phyloP scores from a whole-genome alignment of 2,888 invertebrate species.

The Andrena hattorfiana region DNA sequence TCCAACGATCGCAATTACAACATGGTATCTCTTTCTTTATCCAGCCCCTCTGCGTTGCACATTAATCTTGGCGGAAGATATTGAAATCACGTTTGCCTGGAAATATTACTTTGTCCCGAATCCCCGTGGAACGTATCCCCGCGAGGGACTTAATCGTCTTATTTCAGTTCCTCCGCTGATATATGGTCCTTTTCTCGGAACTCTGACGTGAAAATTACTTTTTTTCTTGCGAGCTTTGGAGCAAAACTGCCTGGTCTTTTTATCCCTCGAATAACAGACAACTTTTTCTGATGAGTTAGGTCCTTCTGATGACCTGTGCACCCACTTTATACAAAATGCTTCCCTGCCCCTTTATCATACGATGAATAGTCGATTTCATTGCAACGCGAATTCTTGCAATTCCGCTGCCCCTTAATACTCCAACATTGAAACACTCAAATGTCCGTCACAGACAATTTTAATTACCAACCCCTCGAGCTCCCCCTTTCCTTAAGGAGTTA shows the following conservation, averaged over 20 bases:
- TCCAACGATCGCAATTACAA: background rate
- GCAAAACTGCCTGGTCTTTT: slow-evolving; percentile 7
- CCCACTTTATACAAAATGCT: background rate
- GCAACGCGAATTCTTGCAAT: background rate
- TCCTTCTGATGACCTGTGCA: slow-evolving; percentile 7
- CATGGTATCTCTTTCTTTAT: background rate
- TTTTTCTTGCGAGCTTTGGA: slow-evolving; percentile 15
- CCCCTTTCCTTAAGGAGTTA: no score
- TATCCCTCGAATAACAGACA: slow-evolving; percentile 9
- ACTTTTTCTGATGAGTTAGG: slow-evolving; percentile 11
- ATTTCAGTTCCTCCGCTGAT: slow-evolving; percentile 31
- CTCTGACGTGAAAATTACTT: slow-evolving; percentile 24
- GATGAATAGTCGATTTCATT: background rate
- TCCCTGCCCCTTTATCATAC: background rate
- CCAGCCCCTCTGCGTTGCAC: background rate
- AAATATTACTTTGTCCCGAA: slow-evolving; percentile 6
- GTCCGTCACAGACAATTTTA: background rate
- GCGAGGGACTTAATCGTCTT: slow-evolving; percentile 5
- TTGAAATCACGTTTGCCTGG: slow-evolving; percentile 20
- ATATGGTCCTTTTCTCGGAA: slow-evolving; percentile 41
- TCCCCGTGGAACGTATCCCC: slow-evolving; percentile 10
- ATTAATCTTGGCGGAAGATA: background rate
- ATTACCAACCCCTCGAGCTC: background rate
- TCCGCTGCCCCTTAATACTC: background rate
- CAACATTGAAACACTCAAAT: background rate